Percentiles rank a stretch among this genome's conserved stretches.
Conservation (phyloP, 2,888 invertebrate genomes). For the Actias luna region DNA sequence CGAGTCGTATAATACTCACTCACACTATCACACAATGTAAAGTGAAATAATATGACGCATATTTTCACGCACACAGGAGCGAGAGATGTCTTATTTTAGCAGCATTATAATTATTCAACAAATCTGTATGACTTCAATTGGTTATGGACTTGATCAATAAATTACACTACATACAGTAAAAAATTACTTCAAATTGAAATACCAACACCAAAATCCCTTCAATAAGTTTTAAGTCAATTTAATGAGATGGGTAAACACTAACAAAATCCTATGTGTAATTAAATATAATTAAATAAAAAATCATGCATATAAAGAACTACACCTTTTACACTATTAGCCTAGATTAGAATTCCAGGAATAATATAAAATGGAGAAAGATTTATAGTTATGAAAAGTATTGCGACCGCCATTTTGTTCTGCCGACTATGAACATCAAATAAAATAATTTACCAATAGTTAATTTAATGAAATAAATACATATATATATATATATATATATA, state of each 20-base stretch:
- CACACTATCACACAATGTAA: conserved; percentile 59
- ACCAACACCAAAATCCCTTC: conserved; percentile 18
- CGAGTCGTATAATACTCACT: conserved; percentile 61
- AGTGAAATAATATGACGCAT: conserved; percentile 33
- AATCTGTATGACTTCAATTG: background rate
- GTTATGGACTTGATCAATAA: conserved; percentile 17
- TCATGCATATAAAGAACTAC: background rate
- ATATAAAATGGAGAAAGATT: background rate
- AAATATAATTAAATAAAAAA: conserved; percentile 3
- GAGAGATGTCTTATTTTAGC: conserved; percentile 47
- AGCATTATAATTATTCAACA: conserved; percentile 40
- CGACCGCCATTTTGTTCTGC: conserved; percentile 54
- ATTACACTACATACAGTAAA: conserved; percentile 13
- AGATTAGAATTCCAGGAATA: conserved; percentile 21
- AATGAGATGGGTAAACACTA: background rate
- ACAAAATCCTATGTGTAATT: background rate
- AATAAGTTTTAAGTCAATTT: background rate
- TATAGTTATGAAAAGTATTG: conserved; percentile 22
- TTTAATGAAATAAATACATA: too few relatives aligned
- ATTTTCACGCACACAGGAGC: conserved; percentile 28
- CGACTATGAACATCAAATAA: conserved; percentile 24
- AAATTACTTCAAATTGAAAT: conserved; percentile 11
- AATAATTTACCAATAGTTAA: conserved; percentile 30
- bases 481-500: too few relatives aligned
- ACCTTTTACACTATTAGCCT: conserved; percentile 7